Base-by-base conservation (phyloP, 1,140 invertebrate genomes). In the Megalonaias nervosa region DNA sequence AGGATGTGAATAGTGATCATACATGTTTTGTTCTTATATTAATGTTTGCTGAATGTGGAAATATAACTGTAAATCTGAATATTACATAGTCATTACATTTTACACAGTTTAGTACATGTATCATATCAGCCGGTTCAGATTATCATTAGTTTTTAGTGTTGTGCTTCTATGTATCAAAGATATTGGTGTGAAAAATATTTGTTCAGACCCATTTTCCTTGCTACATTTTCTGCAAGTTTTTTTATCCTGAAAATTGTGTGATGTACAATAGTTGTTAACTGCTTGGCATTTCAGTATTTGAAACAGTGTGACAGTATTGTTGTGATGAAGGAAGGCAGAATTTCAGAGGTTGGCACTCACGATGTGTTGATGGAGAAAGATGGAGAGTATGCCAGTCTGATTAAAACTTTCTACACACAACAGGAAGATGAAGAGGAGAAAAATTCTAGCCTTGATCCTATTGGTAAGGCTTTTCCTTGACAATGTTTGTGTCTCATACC, bases 261-360 rank as follows among this genome's bases (percentile, higher is more conserved):
- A 26, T 59, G 31, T 16, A 17, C 6, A 70, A 59, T 56, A 69
- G 67, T 58, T 71, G 26, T 48, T 19, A 17, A 17, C 26, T 31
- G 26, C 16, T 67, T 31, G 21, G 64, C 58, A 15, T 84, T 86
- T 38, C 83, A 91, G 86, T 91, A 91, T 78, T 85, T 92, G 38
- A 88, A 83, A 66, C 75, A 89, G 9, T 91, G 89, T 80, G 91
- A 92, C 81, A 91, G 94, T 89, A 94, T 96, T 87, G 87, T 91
- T 77, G 85, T 91, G 17, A 77, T 92, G 74, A 88, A 88, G 71
- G 85, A 91, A 79, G 91, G 91, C 0, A 67, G 71, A 31, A 88
- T 92, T 12, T 66, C 80, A 26, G 90, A 91, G 71, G 65, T 82
- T 58, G 91, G 91, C 9, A 84, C 82, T 67, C 89, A 91, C 79